These are phyloP conservation scores for Molorchus minor DNA, from an alignment of 2,888 invertebrate species.

Conservation along the genomic window DNA sequence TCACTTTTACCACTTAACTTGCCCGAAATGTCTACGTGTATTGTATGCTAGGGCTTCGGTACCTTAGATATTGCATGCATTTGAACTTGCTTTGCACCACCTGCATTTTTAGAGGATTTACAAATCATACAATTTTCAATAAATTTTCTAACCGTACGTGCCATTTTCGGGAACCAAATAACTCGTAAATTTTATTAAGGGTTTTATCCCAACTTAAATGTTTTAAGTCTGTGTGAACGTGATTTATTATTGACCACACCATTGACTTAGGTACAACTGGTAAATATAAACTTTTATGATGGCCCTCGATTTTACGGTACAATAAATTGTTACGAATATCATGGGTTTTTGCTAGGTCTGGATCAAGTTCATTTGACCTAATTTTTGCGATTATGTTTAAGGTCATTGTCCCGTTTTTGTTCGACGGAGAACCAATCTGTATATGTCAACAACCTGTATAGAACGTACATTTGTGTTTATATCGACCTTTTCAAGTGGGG, in stretches of 20 bases:
- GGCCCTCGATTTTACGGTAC: constrained; percentile 39
- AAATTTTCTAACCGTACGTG: constrained; percentile 50
- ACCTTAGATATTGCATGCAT: constrained; percentile 53
- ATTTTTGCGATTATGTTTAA: constrained; percentile 23
- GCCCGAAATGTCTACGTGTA: constrained; percentile 46
- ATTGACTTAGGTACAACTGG: constrained; percentile 41
- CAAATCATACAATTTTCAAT: constrained; percentile 53
- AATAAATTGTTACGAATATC: constrained; percentile 14
- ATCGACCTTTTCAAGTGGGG: constrained; percentile 1
- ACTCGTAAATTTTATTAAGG: constrained; percentile 40
- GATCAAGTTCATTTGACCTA: constrained; percentile 15
- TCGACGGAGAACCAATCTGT: constrained; percentile 34
- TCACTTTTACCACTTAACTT: constrained; percentile 26
- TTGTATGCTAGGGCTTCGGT: constrained; percentile 47
- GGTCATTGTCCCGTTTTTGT: constrained; percentile 32
- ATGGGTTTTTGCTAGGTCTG: constrained; percentile 21
- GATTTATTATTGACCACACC: constrained; percentile 48
- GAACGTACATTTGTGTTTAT: not conserved
- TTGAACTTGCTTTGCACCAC: constrained; percentile 47
- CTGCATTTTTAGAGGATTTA: constrained; percentile 46
- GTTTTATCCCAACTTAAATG: constrained; percentile 43
- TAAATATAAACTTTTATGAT: constrained; percentile 33
- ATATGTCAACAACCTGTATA: not conserved
- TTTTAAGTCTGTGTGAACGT: constrained; percentile 43
- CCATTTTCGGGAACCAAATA: constrained; percentile 51